Evolutionary conservation across 2,888 invertebrate species (phyloP).

Genomic region (Camptogramma bilineatum): DNA sequence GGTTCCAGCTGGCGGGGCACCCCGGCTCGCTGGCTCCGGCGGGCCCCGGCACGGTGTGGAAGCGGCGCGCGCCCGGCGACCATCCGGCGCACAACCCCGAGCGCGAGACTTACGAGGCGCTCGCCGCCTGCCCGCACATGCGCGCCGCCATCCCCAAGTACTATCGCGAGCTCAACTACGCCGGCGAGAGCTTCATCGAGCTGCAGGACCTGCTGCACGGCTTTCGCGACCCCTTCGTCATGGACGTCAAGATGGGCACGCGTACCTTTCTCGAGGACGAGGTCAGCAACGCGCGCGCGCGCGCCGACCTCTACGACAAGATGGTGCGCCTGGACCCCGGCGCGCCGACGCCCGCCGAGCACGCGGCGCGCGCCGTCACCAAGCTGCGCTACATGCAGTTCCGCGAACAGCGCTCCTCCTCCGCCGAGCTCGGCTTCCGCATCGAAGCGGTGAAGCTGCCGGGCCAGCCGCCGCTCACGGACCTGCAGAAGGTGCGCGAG

Average conservation of each 20-base stretch:
- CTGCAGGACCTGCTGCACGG: constrained; percentile 96
- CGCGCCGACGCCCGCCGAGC: constrained; percentile 95
- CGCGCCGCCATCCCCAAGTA: constrained; percentile 92
- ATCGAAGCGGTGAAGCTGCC: constrained; percentile 97
- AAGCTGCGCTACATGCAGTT: constrained; percentile 99
- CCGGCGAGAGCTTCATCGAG: constrained; percentile 95
- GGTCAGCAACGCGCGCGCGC: constrained; percentile 93
- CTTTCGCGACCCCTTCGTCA: constrained; percentile 96
- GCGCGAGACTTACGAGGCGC: constrained; percentile 91
- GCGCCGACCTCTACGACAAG: constrained; percentile 96
- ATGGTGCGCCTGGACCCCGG: constrained; percentile 96
- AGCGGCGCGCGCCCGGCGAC: constrained; percentile 90
- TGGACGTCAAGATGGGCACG: constrained; percentile 99
- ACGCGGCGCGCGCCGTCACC: constrained; percentile 92
- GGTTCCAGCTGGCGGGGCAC: constrained; percentile 98
- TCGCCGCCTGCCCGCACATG: constrained; percentile 90
- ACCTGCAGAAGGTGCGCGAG: constrained; percentile 94
- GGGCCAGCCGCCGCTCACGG: constrained; percentile 92
- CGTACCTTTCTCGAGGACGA: constrained; percentile 98
- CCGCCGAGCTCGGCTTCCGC: constrained; percentile 96
- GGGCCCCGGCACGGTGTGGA: constrained; percentile 97
- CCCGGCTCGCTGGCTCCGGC: constrained; percentile 97
- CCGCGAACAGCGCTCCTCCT: constrained; percentile 96
- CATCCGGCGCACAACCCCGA: constrained; percentile 90
- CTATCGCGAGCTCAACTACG: constrained; percentile 92